Evolutionary conservation across 2,797 vertebrate species (phyloP).

Genomic region (Enteromius radiatus): DNA sequence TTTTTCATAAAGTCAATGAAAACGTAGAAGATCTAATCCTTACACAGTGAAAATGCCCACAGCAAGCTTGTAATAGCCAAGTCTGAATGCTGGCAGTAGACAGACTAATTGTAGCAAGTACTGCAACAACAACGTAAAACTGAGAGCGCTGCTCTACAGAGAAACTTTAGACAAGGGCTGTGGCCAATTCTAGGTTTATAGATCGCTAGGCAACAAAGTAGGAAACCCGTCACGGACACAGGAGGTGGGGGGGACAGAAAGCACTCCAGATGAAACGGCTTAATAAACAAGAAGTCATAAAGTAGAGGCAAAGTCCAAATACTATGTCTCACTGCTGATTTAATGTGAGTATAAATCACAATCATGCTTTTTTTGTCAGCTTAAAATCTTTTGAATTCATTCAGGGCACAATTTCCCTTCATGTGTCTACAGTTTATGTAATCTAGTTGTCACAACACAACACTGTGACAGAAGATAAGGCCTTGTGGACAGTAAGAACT

Average conservation of each 20-base stretch:
- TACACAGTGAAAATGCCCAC: neutral
- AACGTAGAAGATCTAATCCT: neutral
- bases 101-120: neutral
- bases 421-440: conserved; percentile 17
- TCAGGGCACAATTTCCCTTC: neutral
- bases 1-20: neutral
- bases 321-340: neutral
- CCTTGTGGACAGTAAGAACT: conserved; percentile 4
- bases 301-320: conserved; percentile 54
- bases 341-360: conserved; percentile 1
- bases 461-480: conserved; percentile 41
- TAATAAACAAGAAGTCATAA: conserved; percentile 56
- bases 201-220: conserved; percentile 62
- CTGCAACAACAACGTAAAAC: neutral
- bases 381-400: conserved; percentile 20
- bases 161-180: conserved; percentile 32
- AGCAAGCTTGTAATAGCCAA: neutral
- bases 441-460: conserved; percentile 45
- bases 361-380: neutral
- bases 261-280: conserved; percentile 27
- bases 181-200: conserved; percentile 50
- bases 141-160: conserved; percentile 23
- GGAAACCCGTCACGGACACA: conserved; percentile 51
- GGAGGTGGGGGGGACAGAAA: conserved; percentile 22
- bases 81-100: conserved; percentile 8